These are phyloP conservation scores for Ellobium chinense DNA, from an alignment of 2,888 invertebrate species.

Conservation along the genomic window DNA sequence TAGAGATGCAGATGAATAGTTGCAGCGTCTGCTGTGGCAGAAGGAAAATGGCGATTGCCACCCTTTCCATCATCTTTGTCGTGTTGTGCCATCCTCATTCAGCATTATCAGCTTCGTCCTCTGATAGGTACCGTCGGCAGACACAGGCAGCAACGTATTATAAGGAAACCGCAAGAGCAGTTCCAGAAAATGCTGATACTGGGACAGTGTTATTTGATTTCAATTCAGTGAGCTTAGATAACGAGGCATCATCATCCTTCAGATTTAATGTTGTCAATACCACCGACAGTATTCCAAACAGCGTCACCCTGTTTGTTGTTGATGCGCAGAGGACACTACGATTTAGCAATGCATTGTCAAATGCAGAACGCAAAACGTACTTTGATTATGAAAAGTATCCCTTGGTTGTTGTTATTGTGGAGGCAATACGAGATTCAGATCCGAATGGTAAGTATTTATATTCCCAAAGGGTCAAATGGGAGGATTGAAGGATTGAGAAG, in stretches of 20 bases:
- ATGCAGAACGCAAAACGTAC: slow-evolving; percentile 10
- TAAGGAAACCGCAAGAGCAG: background rate
- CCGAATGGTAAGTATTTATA: background rate
- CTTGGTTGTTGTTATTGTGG: slow-evolving; percentile 21
- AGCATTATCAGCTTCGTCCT: too few relatives aligned
- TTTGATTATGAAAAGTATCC: slow-evolving; percentile 41
- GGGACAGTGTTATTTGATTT: slow-evolving; percentile 35
- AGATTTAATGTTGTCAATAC: slow-evolving; percentile 25
- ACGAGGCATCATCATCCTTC: slow-evolving; percentile 20
- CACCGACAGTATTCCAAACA: slow-evolving; percentile 24
- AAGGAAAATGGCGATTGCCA: too few relatives aligned
- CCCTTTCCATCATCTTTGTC: too few relatives aligned
- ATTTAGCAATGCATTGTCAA: background rate
- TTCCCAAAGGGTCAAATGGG: too few relatives aligned
- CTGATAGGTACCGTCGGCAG: background rate
- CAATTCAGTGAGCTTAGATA: slow-evolving; percentile 19
- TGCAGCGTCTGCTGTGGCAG: too few relatives aligned
- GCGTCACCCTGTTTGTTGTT: slow-evolving; percentile 16
- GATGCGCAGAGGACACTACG: slow-evolving; percentile 17
- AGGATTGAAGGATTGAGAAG: background rate
- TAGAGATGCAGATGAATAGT: too few relatives aligned
- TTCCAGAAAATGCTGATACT: slow-evolving; percentile 23
- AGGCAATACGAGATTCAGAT: slow-evolving; percentile 25
- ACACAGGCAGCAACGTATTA: background rate
- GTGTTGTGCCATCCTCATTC: too few relatives aligned